Base-by-base conservation (phyloP, 37 sponge, comb jelly and placozoan genomes). In the Halisarca cf. caerulea region DNA sequence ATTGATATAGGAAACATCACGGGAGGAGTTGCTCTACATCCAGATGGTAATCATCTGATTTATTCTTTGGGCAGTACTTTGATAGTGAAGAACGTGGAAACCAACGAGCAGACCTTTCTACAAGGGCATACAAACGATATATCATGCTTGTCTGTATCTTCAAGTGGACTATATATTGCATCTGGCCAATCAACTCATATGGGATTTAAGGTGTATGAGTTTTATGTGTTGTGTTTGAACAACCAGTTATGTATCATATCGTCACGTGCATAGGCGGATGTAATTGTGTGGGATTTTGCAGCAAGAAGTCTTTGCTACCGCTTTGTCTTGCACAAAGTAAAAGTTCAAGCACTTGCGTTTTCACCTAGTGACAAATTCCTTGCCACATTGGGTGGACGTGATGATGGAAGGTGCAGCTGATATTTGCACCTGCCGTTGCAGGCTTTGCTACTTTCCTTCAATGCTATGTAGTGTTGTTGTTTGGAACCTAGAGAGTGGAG, bases 141-240 rank as follows among this genome's bases (percentile, higher is more conserved):
- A 15, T 94, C 95, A n/a, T 96, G 97, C 61, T 39, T 98, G 6
- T 88, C 95, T 30, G 89, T 95, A 59, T 95, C 96, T 34, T 68
- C 80, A 23, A 90, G 91, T 3, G 98, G 98, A 15, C 15, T 58
- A 15, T 97, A 85, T 64, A 59, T 97, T 1, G 98, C 95, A 8
- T 97, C 98, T 33, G 98, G 98, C 0, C 98, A 97, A 82, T 42
- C 24, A 35, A 96, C 99, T 0, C 91, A 94, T 93, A 98, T 98
- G 99, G 99, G 99, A 17, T 98, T 98, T 90, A 96, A 94, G 59
- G 88, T 88, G 44, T 6, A n/a, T 39, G 6, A 73, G 38, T 20
- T 24, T 32, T 73, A 36, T 55, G 11, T 11, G 17, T 17, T 55
- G 17, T 55, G 17, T 55, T 55, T 55, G 57, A 17, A 55, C 17